phyloP scores from a whole-genome alignment of 30 jellyfish, hydroid and myxozoan species.

The Calvadosia cruxmelitensis region DNA sequence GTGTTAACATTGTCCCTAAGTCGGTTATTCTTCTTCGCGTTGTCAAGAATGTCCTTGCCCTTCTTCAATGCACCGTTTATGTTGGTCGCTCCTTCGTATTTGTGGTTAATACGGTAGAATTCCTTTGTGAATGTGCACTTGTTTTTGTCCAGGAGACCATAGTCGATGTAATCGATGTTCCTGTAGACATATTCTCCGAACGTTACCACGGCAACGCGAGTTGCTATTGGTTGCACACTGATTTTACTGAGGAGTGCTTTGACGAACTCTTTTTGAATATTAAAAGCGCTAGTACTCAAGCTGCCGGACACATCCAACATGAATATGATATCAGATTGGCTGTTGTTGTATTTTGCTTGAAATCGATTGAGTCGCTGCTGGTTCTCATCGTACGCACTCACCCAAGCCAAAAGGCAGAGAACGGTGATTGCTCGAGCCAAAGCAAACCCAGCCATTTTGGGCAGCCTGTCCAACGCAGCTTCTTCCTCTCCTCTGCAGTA shows the following conservation, averaged over 20 bases:
- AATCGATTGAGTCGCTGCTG: conserved; percentile 71
- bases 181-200: conserved; percentile 34
- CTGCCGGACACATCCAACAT: conserved; percentile 77
- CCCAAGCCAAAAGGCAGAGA: neutral
- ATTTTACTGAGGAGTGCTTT: conserved; percentile 65
- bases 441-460: conserved; percentile 11
- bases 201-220: conserved; percentile 65
- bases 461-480: conserved; percentile 17
- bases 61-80: conserved; percentile 58
- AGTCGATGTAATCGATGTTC: conserved; percentile 71
- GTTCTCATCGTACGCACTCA: conserved; percentile 13
- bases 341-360: conserved; percentile 78
- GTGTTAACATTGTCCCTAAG: conserved; percentile 65
- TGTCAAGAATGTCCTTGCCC: conserved; percentile 30
- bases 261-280: conserved; percentile 62
- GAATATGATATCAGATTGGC: conserved; percentile 78
- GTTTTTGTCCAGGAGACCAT: conserved; percentile 37
- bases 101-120: conserved; percentile 43
- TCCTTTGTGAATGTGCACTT: conserved; percentile 73
- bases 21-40: conserved; percentile 23
- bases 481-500: conserved; percentile 7
- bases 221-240: conserved; percentile 88
- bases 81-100: conserved; percentile 59
- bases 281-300: conserved; percentile 53
- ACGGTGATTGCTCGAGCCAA: conserved; percentile 4